Percentiles rank a stretch among this genome's conserved stretches.
Conservation (phyloP, 23 tunicate genomes). For the Styela plicata region DNA sequence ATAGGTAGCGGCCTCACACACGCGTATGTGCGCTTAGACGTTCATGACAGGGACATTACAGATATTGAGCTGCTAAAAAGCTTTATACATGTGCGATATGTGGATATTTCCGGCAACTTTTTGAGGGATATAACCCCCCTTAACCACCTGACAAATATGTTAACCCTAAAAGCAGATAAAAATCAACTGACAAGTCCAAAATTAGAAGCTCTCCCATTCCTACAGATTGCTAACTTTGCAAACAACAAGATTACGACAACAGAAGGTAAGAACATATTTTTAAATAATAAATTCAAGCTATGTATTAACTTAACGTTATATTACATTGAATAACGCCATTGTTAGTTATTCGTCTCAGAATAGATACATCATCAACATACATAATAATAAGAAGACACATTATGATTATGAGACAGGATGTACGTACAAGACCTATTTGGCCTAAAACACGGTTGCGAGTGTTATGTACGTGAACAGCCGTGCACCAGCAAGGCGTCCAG, state of each 20-base stretch:
- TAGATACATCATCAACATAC: too few species aligned
- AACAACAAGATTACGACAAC: slow-evolving; percentile 62
- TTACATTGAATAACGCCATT: too few species aligned
- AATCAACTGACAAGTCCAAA: slow-evolving; percentile 61
- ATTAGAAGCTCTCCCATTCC: slow-evolving; percentile 61
- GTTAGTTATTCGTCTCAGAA: too few species aligned
- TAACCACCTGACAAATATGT: slow-evolving; percentile 59
- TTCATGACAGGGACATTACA: slow-evolving; percentile 75
- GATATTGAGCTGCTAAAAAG: slow-evolving; percentile 58
- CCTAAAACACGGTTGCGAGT: too few species aligned
- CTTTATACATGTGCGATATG: slow-evolving; percentile 79
- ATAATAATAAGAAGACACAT: too few species aligned
- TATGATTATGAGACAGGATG: too few species aligned
- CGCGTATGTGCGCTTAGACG: slow-evolving; percentile 80
- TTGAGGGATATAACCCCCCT: slow-evolving; percentile 57
- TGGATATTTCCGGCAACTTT: slow-evolving; percentile 73
- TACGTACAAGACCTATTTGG: too few species aligned
- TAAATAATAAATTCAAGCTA: not conserved
- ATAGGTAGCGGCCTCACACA: slow-evolving; percentile 89
- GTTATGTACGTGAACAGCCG: too few species aligned
- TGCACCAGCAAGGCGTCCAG: too few species aligned
- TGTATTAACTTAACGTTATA: too few species aligned
- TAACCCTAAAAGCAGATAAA: slow-evolving; percentile 73
- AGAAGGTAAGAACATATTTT: slow-evolving; percentile 26
- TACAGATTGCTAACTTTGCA: slow-evolving; percentile 74